phyloP scores from a whole-genome alignment of 2,888 invertebrate genomes.

The Tuta absoluta region DNA sequence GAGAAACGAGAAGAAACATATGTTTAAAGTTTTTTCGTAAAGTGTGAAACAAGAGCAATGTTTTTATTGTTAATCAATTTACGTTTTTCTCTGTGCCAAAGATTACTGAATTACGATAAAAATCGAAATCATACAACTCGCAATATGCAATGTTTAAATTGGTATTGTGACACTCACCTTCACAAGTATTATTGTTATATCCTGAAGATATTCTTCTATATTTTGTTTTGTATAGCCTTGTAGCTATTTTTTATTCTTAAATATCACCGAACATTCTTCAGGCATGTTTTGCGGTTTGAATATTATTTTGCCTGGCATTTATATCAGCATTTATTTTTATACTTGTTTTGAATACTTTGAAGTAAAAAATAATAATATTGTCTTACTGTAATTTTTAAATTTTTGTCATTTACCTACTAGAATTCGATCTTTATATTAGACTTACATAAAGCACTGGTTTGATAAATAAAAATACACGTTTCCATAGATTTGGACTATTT shows the following conservation, averaged over 20 bases:
- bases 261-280: slow-evolving; percentile 28
- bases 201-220: slow-evolving; percentile 1
- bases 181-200: neutral
- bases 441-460: neutral
- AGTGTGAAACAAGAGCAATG: too few relatives aligned
- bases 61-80: too few relatives aligned
- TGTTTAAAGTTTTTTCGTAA: too few relatives aligned
- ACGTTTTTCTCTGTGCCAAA: too few relatives aligned
- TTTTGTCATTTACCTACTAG: too few relatives aligned
- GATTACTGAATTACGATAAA: too few relatives aligned
- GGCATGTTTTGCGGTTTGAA: slow-evolving; percentile 39
- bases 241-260: slow-evolving; percentile 28
- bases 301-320: slow-evolving; percentile 32
- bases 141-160: neutral
- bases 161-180: slow-evolving; percentile 18
- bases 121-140: slow-evolving; percentile 17
- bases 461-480: neutral
- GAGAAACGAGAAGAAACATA: too few relatives aligned
- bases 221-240: slow-evolving; percentile 19
- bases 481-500: neutral
- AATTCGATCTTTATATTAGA: neutral
- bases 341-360: neutral
- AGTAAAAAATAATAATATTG: neutral
- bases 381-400: neutral
- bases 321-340: neutral